Base-by-base conservation (phyloP, 2,797 vertebrate genomes). In the Acrossocheilus wenchowensis region DNA sequence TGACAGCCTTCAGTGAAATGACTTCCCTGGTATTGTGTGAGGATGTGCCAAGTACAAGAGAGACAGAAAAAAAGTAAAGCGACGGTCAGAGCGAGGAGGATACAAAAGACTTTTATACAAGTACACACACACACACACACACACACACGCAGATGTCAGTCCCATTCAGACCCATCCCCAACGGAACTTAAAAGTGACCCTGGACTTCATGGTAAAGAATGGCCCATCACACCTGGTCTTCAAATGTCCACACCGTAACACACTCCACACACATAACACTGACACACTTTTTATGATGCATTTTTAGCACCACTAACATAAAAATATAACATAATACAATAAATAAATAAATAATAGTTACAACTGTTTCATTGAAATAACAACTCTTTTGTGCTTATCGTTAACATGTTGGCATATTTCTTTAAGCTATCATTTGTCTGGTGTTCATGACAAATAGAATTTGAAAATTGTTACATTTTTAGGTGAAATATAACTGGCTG, bases 11-110 rank as follows among this genome's bases (percentile, higher is more conserved):
- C 52, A 73, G 66, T 85, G 41, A 80, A 80, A 80, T 73, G 3
- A 85, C 52, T 85, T 80, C 41, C 54, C 23, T 73, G 66, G 50
- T 85, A 72, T 80, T 72, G 84, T 72, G 75, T 62, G 68, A 85
- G 36, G 68, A 80, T 80, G 77, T 80, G 84, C 68, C 66, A 80
- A 73, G 77, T 85, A 39, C 52, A 85, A 79, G 84, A 48, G 21
- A 41, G 62, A 69, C 2, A 19, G 26, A 62, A 85, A 62, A 85
- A 73, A 26, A 26, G 41, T 36, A 79, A 73, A 80, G 52, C 39
- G 30, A 80, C 0, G 30, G 54, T 72, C 66, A 45, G 52, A 36
- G 39, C 15, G 9, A 62, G 77, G 79, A n/a, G 6, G 19, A 36
- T 15, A 43, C 26, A 45, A 71, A 64, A 10, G 26, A 64, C 4